Conservation (phyloP, 2,888 invertebrate genomes). For the Mayetiola destructor region DNA sequence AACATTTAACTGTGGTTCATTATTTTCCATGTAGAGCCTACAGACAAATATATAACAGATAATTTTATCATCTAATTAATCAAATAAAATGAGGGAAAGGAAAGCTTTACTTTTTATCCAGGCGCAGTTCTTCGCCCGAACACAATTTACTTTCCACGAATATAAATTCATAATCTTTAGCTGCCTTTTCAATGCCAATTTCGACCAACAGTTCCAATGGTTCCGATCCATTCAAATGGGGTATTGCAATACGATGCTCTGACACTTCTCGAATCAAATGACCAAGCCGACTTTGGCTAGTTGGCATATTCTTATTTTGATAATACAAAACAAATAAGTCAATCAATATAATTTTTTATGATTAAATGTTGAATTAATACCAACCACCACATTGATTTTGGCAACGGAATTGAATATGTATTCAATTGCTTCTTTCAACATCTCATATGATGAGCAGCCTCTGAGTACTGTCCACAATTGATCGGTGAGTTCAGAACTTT, state of each 20-base stretch:
- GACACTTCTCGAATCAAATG: constrained; percentile 33
- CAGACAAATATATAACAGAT: background rate
- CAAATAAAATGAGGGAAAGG: constrained; percentile 5
- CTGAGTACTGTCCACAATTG: constrained; percentile 32
- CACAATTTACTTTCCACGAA: constrained; percentile 32
- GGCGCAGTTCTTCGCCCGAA: constrained; percentile 24
- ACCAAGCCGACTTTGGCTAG: constrained; percentile 32
- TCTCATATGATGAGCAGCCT: constrained; percentile 29
- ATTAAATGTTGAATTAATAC: constrained; percentile 15
- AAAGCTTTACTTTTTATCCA: constrained; percentile 16
- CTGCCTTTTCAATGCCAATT: constrained; percentile 33
- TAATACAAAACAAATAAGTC: background rate
- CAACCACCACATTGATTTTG: constrained; percentile 32
- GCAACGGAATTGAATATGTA: constrained; percentile 32
- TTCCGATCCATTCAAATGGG: constrained; percentile 31
- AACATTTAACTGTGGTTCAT: constrained; percentile 22
- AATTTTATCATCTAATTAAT: background rate
- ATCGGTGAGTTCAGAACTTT: constrained; percentile 25
- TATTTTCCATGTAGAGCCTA: background rate
- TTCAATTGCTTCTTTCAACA: constrained; percentile 29
- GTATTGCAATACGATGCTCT: constrained; percentile 33
- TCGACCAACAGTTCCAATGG: constrained; percentile 34
- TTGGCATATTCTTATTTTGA: constrained; percentile 30
- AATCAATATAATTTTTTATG: too few relatives aligned
- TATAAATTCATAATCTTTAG: constrained; percentile 33